Base-by-base conservation (phyloP, 2,888 invertebrate genomes). In the Drosophila emarginata region DNA sequence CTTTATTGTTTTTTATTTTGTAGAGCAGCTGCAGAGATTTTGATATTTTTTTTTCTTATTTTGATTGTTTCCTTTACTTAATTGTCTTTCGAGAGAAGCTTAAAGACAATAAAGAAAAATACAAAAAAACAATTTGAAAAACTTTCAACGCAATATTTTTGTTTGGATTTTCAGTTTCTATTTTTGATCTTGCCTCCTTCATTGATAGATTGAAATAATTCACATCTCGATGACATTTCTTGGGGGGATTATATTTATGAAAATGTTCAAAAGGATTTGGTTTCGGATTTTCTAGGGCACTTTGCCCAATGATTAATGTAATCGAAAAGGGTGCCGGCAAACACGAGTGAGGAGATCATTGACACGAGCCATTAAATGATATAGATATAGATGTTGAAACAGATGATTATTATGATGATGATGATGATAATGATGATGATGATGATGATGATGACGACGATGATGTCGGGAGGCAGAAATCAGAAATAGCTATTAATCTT, bases 231-330 rank as follows among this genome's bases (percentile, higher is more conserved):
- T 76, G 81, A 73, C 77, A 79, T 71, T 73, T 67, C 64, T 80
- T 80, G 76, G 70, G 58, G 32, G 57, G 68, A 66, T 63, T 72
- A 67, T 74, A 77, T 83, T 84, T 81, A 84, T 79, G 81, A 81
- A 56, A 77, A 84, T 84, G 50, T 67, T 81, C 62, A 73, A 76
- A 81, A 81, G 85, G 78, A 81, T 81, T 76, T 69, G 45, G 67
- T 32, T 14, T 59, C 61, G 67, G 32, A 9, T 32, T 32, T 32
- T 9, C 32, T 60, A 59, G 23, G 53, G 52, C 50, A 65, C 60
- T 64, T 63, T 32, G 32, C 32, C 32, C 32, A 32, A 60, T 77
- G 80, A 80, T 78, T 67, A 61, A 79, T 81, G 72, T 64, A 57
- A 63, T 80, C 78, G 68, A 60, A 63, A 64, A 28, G 45, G 50